These are phyloP conservation scores for Patella ulyssiponensis DNA, from an alignment of 2,888 invertebrate genomes.

Conservation along the genomic window DNA sequence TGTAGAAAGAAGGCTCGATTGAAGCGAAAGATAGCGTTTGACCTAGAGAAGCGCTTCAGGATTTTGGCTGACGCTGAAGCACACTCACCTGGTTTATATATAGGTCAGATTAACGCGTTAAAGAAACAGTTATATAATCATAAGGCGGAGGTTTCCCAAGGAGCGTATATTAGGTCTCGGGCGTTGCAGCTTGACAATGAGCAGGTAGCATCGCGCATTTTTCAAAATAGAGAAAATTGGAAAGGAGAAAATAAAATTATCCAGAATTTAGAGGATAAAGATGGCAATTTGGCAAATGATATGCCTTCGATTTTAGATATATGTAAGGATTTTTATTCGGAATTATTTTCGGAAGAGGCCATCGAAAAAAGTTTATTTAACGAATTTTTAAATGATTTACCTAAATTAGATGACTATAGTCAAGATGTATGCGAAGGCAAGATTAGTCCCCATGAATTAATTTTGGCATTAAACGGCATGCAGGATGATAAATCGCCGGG, in stretches of 20 bases:
- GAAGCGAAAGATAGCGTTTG: not conserved
- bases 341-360: conserved; percentile 22
- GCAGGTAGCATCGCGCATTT: not conserved
- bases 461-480: conserved; percentile 28
- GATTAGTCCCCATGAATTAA: conserved; percentile 14
- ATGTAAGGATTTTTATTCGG: conserved; percentile 16
- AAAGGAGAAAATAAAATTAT: conserved; percentile 1
- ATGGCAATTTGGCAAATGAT: not conserved
- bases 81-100: not conserved
- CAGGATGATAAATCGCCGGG: conserved; percentile 41
- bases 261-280: conserved; percentile 12
- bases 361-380: conserved; percentile 18
- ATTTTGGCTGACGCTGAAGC: conserved; percentile 1
- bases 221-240: not conserved
- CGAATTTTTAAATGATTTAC: conserved; percentile 18
- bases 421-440: conserved; percentile 8
- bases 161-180: conserved; percentile 8
- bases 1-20: conserved; percentile 2
- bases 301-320: conserved; percentile 17
- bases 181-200: not conserved
- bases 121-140: conserved; percentile 3
- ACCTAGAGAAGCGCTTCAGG: not conserved
- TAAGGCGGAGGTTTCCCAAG: not conserved
- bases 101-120: not conserved
- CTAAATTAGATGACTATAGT: conserved; percentile 15